Base-by-base conservation (phyloP, 1,140 invertebrate genomes). In the Anthonomus grandis region DNA sequence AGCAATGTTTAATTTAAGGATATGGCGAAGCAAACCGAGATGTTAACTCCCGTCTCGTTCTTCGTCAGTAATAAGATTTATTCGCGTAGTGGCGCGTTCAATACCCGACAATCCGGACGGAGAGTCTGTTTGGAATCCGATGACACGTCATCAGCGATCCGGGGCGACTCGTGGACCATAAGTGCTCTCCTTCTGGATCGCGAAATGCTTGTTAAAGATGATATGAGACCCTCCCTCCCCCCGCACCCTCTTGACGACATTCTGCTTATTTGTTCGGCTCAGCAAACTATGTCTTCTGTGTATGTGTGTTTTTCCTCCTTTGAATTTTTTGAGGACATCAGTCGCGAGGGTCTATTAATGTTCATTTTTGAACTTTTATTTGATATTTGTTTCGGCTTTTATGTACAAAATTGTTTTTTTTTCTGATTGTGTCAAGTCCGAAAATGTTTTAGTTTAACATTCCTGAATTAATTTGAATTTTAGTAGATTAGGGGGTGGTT, bases 1-100 rank as follows among this genome's bases (percentile, higher is more conserved):
- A 63, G 65, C 65, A 67, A 66, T 69, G 65, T 69, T 69, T 67
- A 69, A 67, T 69, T 69, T 69, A 65, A 63, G 64, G 61, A n/a
- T n/a, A 67, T 65, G 67, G 62, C 63, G 57, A 41, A 62, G 62
- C 60, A 67, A 65, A 64, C 64, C 67, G n/a, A n/a, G 67, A 64
- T 67, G 65, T 67, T 67, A 64, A 67, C 63, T 69, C n/a, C 57
- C 64, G 55, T 65, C 64, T 66, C 64, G 61, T 67, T 69, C 67
- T 69, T 56, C 47, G 51, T 59, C 62, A 66, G 63, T 69, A 67
- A 67, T 69, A 69, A 69, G 67, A 69, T 69, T 69, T 69, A 69
- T 67, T 60, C 64, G 59, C 45, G 45, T 39, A n/a, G n/a, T n/a
- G 60, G 49, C 42, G 48, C 65, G 67, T 64, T 67, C 67, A 66